Base-by-base conservation (phyloP, 2,113 vertebrate species). In the Rostratula benghalensis region DNA sequence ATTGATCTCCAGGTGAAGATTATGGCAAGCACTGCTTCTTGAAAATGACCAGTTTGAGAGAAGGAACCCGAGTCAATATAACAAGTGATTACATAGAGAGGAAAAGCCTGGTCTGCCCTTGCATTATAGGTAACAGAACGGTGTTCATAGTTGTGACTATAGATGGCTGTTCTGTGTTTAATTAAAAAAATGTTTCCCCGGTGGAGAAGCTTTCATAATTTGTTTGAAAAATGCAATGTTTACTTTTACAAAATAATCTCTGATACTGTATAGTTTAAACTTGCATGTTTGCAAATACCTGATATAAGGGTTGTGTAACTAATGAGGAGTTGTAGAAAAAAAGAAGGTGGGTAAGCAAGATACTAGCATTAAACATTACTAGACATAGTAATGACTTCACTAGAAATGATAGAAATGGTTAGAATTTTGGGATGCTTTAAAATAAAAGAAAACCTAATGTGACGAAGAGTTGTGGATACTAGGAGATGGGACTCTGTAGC, bases 71-170 rank as follows among this genome's bases (percentile, higher is more conserved):
- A 33, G 39, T 57, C 20, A 43, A 11, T 46, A 5, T 31, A 61
- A 11, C 28, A 39, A 80, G 16, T 33, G 73, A 9, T 54, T 59
- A 8, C 41, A 39, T 71, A 37, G 59, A 74, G 24, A 24, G 8
- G 13, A 63, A 41, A 83, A 59, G 31, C 46, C 75, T 79, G 41
- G 6, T 54, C 74, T 90, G 25, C 17, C 31, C 14, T 64, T 0
- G 0, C 65, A 22, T 45, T 78, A 0, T 30, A 8, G 7, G 37
- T 59, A 24, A 37, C 37, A 63, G 51, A 50, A 46, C 0, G 1
- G 11, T 59, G 48, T 61, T 77, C 31, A 37, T 48, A 48, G 37
- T 54, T 71, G 18, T 46, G 31, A 35, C 51, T 63, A 3, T 4
- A 51, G 73, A 27, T 69, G 28, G 30, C 51, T 6, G 8, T 70